Conservation (phyloP, 2,888 invertebrate genomes). For the Monoplex corrugatus region DNA sequence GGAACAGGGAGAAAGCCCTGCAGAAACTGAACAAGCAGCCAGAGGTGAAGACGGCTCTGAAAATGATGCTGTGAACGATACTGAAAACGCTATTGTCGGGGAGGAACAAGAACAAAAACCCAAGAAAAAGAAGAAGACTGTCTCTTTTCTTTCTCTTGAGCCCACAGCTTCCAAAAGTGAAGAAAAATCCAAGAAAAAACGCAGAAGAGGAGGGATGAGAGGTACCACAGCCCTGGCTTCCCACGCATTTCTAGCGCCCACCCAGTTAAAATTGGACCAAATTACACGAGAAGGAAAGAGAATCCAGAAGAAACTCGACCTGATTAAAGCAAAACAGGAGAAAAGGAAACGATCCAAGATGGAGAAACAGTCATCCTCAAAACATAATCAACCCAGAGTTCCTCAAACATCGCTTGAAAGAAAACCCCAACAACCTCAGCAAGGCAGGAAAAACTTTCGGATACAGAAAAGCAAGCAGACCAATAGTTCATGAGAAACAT, state of each 20-base stretch:
- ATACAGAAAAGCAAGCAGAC: not conserved
- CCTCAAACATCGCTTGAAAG: not conserved
- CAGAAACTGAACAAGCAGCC: conserved; percentile 27
- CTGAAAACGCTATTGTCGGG: conserved; percentile 21
- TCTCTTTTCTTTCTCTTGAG: conserved; percentile 1
- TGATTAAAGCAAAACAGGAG: conserved; percentile 34
- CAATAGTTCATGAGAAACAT: not conserved
- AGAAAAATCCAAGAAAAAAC: not conserved
- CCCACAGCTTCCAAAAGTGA: not conserved
- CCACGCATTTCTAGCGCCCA: conserved; percentile 42
- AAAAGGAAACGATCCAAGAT: conserved; percentile 6
- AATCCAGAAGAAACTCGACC: conserved; percentile 40
- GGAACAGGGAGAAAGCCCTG: conserved; percentile 56
- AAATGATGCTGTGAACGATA: not conserved
- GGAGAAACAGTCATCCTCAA: not conserved
- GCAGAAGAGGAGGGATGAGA: not conserved
- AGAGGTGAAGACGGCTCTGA: conserved; percentile 33
- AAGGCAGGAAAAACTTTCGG: not conserved
- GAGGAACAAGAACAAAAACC: not conserved
- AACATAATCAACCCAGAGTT: not conserved
- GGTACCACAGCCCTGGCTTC: not conserved
- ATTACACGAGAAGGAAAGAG: conserved; percentile 26
- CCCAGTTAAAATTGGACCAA: conserved; percentile 36
- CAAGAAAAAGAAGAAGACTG: conserved; percentile 12
- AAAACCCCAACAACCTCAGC: too few species aligned